Conservation (phyloP, 2,113 vertebrate species). For the Carlito syrichta region DNA sequence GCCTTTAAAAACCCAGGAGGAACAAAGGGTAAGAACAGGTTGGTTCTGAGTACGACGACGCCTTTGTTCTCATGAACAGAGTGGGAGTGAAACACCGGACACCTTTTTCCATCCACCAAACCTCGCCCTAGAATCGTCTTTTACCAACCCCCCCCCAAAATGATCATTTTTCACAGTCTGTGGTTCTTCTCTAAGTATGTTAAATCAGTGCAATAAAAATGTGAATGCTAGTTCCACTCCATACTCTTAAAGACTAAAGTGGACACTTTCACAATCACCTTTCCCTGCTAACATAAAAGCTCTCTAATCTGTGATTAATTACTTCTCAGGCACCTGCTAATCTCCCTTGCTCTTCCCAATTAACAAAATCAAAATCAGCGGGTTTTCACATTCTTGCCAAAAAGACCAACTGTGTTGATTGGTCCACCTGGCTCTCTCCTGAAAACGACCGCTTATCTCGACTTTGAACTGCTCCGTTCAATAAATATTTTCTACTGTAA, state of each 20-base stretch:
- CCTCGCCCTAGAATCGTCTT: not conserved
- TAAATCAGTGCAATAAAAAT: not conserved
- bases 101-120: not conserved
- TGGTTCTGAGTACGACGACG: not conserved
- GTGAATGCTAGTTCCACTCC: not conserved
- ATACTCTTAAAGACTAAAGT: not conserved
- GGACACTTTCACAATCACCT: slow-evolving; percentile 31
- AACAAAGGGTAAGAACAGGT: not conserved
- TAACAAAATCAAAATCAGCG: slow-evolving; percentile 5
- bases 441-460: not conserved
- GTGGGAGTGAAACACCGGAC: not conserved
- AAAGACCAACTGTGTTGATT: not conserved
- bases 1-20: not conserved
- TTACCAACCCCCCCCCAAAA: not conserved
- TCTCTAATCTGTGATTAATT: not conserved
- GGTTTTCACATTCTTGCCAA: not conserved
- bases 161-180: not conserved
- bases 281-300: not conserved
- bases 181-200: not conserved
- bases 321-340: slow-evolving; percentile 28
- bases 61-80: not conserved
- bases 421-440: not conserved
- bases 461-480: not conserved
- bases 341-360: not conserved
- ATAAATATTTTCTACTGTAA: not conserved